phyloP scores from a whole-genome alignment of 1,140 invertebrate species.

The Danaus melanippus region DNA sequence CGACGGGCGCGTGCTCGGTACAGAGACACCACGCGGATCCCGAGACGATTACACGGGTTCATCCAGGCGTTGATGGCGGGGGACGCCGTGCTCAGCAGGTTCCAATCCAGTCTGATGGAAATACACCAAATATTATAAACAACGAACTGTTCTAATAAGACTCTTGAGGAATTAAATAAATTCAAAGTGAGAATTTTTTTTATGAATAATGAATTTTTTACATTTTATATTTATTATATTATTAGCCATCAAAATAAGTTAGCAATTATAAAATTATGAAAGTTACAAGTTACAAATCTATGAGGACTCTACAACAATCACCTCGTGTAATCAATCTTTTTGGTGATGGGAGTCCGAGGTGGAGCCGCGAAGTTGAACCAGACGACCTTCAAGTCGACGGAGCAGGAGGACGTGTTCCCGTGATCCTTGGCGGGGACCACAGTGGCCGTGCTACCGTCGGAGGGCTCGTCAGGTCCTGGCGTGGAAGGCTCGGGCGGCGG shows the following conservation, averaged over 20 bases:
- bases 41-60: conserved; percentile 93
- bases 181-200: too few species aligned
- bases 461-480: conserved; percentile 44
- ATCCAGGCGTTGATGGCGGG: conserved; percentile 98
- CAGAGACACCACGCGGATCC: conserved; percentile 86
- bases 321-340: conserved; percentile 95
- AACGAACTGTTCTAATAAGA: not conserved
- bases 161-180: not conserved
- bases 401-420: conserved; percentile 83
- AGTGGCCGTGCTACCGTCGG: conserved; percentile 48
- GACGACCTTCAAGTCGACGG: conserved; percentile 90
- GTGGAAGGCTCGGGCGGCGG: conserved; percentile 39
- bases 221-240: too few species aligned
- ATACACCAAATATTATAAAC: not conserved
- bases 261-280: too few species aligned
- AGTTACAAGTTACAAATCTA: too few species aligned
- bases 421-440: conserved; percentile 70
- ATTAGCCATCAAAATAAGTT: too few species aligned
- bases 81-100: conserved; percentile 94
- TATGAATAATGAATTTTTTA: too few species aligned
- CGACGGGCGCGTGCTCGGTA: conserved; percentile 82
- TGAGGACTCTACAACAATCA: conserved; percentile 32
- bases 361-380: conserved; percentile 99
- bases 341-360: conserved; percentile 92
- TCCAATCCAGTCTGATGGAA: conserved; percentile 91